phyloP scores from a whole-genome alignment of 92 coral and sea anemone genomes.

The Montipora capitata region DNA sequence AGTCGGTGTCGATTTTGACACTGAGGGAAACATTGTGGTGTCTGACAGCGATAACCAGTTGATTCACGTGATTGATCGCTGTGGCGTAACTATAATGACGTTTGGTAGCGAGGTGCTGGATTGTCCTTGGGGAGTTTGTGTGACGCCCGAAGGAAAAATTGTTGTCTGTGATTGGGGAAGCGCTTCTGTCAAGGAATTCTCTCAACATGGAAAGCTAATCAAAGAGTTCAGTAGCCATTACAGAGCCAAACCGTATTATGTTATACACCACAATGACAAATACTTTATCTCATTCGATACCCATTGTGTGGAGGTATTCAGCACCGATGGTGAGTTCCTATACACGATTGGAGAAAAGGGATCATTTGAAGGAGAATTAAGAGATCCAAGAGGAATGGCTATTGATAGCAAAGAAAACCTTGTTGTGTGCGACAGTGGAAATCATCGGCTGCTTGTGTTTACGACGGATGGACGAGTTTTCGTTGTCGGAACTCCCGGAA shows the following conservation, averaged over 20 bases:
- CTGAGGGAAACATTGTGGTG: slow-evolving; percentile 79
- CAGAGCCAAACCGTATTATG: slow-evolving; percentile 81
- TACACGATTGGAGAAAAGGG: slow-evolving; percentile 77
- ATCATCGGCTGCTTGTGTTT: slow-evolving; percentile 86
- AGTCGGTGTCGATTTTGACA: slow-evolving; percentile 79
- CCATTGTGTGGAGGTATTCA: slow-evolving; percentile 81
- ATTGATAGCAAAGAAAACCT: slow-evolving; percentile 76
- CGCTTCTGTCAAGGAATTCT: slow-evolving; percentile 81
- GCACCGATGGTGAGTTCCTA: slow-evolving; percentile 64
- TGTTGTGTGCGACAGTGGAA: slow-evolving; percentile 87
- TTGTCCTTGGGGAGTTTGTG: slow-evolving; percentile 85
- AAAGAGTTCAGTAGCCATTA: slow-evolving; percentile 64
- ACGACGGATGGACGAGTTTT: slow-evolving; percentile 79
- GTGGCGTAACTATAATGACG: slow-evolving; percentile 72
- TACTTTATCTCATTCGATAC: slow-evolving; percentile 78
- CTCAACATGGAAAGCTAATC: slow-evolving; percentile 74
- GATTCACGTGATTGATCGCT: slow-evolving; percentile 72
- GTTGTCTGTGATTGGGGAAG: slow-evolving; percentile 86
- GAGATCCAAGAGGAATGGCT: slow-evolving; percentile 86
- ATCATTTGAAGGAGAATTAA: slow-evolving; percentile 64
- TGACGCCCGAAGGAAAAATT: slow-evolving; percentile 66
- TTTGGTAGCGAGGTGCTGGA: slow-evolving; percentile 81
- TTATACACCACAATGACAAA: slow-evolving; percentile 79
- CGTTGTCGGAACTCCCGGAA: slow-evolving; percentile 79
- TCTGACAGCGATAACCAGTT: slow-evolving; percentile 85